Percentiles rank a stretch among this genome's conserved stretches.
These are phyloP conservation scores for Agrotis exclamationis DNA, from an alignment of 2,888 invertebrate genomes.

Conservation along the genomic window DNA sequence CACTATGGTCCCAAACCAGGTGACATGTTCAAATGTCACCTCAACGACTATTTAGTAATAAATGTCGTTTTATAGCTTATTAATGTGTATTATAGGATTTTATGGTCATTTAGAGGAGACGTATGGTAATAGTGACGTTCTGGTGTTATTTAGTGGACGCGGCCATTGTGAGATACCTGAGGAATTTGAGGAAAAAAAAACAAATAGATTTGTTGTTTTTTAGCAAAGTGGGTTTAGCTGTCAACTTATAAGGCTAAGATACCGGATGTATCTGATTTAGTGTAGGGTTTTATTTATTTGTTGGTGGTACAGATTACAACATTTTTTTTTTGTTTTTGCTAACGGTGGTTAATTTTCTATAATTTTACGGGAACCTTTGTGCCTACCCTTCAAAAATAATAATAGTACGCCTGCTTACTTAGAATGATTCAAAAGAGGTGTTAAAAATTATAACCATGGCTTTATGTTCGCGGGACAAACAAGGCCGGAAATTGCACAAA, in stretches of 20 bases:
- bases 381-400: no score
- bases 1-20: conserved; percentile 24
- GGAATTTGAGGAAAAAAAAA: conserved; percentile 13
- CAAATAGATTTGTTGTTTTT: conserved; percentile 21
- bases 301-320: no score
- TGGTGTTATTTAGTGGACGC: conserved; percentile 50
- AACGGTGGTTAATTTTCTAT: no score
- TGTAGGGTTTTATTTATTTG: no score
- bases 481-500: no score
- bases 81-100: conserved; percentile 79
- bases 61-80: conserved; percentile 76
- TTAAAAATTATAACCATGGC: no score
- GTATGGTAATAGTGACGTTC: conserved; percentile 67
- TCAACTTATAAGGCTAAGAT: background rate
- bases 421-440: no score
- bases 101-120: conserved; percentile 71
- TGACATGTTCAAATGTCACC: conserved; percentile 64
- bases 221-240: conserved; percentile 26
- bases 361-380: no score
- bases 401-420: no score
- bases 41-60: conserved; percentile 73
- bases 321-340: no score
- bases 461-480: no score
- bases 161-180: conserved; percentile 7
- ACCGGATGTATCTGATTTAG: conserved; percentile 26